These are phyloP conservation scores for Euwallacea fornicatus DNA, from an alignment of 1,140 invertebrate genomes.

Conservation along the genomic window DNA sequence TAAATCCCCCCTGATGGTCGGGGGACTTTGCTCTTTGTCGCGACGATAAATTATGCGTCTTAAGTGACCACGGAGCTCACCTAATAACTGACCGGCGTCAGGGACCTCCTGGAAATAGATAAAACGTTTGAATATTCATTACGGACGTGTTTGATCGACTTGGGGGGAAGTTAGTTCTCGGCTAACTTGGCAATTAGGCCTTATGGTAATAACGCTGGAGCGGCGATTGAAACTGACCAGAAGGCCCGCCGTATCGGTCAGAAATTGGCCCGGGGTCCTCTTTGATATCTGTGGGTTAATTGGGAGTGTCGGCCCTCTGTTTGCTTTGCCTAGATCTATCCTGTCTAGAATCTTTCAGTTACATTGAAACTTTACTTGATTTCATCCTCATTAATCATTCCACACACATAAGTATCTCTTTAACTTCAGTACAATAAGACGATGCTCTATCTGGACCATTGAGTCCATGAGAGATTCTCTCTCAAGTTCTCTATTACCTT, in stretches of 20 bases:
- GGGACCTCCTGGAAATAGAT: conserved; percentile 1
- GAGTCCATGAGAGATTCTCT: no score
- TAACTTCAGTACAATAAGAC: no score
- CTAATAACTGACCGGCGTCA: neutral
- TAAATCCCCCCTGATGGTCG: conserved; percentile 20
- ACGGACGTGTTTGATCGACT: conserved; percentile 3
- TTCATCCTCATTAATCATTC: neutral
- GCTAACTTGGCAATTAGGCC: conserved; percentile 1
- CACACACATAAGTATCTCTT: no score
- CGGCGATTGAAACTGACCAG: neutral
- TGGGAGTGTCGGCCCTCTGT: no score
- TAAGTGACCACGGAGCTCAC: neutral
- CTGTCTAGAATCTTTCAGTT: no score
- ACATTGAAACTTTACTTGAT: neutral
- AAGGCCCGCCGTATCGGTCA: neutral
- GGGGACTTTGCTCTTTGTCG: neutral
- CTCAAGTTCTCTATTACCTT: no score
- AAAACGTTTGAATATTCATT: conserved; percentile 6
- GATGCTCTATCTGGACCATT: no score
- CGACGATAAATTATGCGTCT: conserved; percentile 12
- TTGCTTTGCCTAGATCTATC: no score
- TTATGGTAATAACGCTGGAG: neutral
- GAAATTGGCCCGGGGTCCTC: no score
- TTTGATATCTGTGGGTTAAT: no score
- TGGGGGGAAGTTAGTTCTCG: neutral